Evolutionary conservation across 1,140 invertebrate species (phyloP), one percentile per base, ranked within the genome.

Genomic region (Bombus waltoni): DNA sequence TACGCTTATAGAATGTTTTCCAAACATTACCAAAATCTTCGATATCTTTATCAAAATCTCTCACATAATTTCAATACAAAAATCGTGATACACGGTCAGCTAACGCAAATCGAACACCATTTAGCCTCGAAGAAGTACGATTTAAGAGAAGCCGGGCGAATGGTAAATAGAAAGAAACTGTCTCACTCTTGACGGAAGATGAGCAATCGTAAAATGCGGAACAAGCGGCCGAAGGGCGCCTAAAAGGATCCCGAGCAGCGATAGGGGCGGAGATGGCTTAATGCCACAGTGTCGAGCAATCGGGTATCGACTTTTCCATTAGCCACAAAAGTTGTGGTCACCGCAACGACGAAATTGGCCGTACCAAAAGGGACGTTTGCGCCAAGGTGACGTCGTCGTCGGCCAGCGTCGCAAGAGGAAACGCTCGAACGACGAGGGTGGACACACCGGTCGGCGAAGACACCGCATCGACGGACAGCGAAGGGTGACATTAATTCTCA

Each of bases 271-370:
- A 62, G 66, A 84, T 88, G 75, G 80, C 87, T 89, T 89, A 87
- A 89, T 83, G 73, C 66, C 57, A 81, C 8, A 47, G 75, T 78
- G 87, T 53, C 89, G 83, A 72, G 93, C 92, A 94, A 94, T 95
- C 93, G 92, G 86, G 92, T 94, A 95, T 95, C 93, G 94, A 94
- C 91, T 94, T 95, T 95, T 94, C 93, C 93, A 94, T 94, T 94
- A 95, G 91, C 87, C 89, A 82, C 90, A 91, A 93, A 93, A 93
- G 92, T 94, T 94, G 94, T 93, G 93, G 94, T 93, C 87, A 91
- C 86, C 90, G 91, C 92, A 89, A 94, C 93, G 91, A 89, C 88
- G 87, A 94, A 94, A 94, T 94, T 94, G 94, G 92, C 91, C 85
- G 83, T 93, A 90, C 84, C 85, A 75, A 86, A 83, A 83, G 77